phyloP scores from a whole-genome alignment of 2,113 vertebrate species.

The Dipodomys ordii region DNA sequence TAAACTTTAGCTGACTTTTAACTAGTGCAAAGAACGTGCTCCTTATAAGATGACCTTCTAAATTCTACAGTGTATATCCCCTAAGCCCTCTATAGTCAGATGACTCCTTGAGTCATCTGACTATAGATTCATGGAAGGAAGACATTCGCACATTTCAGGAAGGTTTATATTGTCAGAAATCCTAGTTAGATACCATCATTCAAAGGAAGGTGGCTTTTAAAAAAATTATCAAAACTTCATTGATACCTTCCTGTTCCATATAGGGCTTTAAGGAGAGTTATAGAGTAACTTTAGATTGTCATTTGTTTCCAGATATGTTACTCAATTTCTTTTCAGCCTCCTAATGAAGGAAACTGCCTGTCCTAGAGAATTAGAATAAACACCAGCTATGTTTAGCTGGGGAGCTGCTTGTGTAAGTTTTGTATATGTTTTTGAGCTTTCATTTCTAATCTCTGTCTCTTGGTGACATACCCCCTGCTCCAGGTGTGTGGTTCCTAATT shows the following conservation, averaged over 20 bases:
- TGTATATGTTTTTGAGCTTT: background rate
- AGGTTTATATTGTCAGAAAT: constrained; percentile 41
- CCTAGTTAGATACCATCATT: background rate
- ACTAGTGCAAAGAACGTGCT: constrained; percentile 39
- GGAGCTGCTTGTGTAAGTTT: background rate
- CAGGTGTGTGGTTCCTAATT: background rate
- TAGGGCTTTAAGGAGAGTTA: background rate
- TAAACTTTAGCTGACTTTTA: constrained; percentile 53
- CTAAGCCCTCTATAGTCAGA: constrained; percentile 63
- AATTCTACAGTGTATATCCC: constrained; percentile 30
- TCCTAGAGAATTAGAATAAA: background rate
- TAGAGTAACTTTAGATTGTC: background rate
- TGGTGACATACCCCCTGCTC: background rate
- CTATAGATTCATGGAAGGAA: background rate
- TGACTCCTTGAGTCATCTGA: constrained; percentile 72
- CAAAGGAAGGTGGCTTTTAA: constrained; percentile 21
- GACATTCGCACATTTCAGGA: constrained; percentile 38
- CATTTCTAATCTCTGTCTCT: constrained; percentile 32
- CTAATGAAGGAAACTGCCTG: background rate
- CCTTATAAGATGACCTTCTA: constrained; percentile 52
- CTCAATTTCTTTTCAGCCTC: constrained; percentile 21
- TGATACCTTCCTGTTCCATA: background rate
- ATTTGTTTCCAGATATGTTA: background rate
- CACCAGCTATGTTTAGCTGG: background rate
- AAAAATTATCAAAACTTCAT: background rate